Base-by-base conservation (phyloP, 2,797 vertebrate genomes). In the Siniperca undulata region DNA sequence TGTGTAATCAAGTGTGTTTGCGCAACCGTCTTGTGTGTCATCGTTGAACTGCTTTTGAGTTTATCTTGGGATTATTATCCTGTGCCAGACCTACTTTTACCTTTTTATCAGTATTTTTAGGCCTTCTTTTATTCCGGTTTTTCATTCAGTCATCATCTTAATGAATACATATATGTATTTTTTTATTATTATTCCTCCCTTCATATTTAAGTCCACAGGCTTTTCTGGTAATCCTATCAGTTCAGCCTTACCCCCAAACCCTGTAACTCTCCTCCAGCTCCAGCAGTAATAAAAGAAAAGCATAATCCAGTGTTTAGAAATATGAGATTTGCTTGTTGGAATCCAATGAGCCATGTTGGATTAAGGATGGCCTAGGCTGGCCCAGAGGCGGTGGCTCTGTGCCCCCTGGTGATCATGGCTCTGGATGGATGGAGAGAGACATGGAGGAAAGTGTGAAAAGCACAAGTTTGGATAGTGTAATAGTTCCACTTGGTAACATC, bases 301-400 rank as follows among this genome's bases (percentile, higher is more conserved):
- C 93, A 96, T 97, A 97, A 97, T 97, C 96, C 96, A 95, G 92
- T 96, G 95, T 97, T 97, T 96, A 95, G 95, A 94, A 97, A 96
- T 96, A 96, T 96, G 95, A 97, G 95, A 97, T 97, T 97, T 97
- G 87, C 93, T 96, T 94, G 94, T 95, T 93, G 94, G 95, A 97
- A 96, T 96, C 96, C 93, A 94, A 83, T 78, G 91, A 93, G 91
- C 90, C 84, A 80, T 84, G 91, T 82, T 93, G 96, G 95, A 97
- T 97, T 96, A 96, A 91, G 88, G 80, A 61, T 82, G 88, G 83
- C 76, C 81, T 69, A n/a, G 82, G 62, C 81, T 61, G 74, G 82
- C 79, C 84, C 50, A 67, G 75, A 68, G 76, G 73, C 48, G 42
- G 76, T 59, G 72, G 73, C 77, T 83, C 71, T 77, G 65, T 86